phyloP scores from a whole-genome alignment of 2,113 vertebrate genomes.

The Lepisosteus oculatus region DNA sequence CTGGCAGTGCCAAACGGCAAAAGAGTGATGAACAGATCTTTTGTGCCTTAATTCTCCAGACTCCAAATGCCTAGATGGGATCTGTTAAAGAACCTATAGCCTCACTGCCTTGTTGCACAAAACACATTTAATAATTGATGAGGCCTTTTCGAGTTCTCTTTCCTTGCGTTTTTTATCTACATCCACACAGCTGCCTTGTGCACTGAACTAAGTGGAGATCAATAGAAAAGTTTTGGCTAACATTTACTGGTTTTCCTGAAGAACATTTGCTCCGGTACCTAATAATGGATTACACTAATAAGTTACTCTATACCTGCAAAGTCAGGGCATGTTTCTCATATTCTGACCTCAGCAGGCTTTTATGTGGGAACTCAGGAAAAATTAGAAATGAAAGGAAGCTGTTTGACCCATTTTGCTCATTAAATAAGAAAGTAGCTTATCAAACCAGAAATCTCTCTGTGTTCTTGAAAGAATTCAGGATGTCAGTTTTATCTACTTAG shows the following conservation, averaged over 20 bases:
- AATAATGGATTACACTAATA: constrained; percentile 49
- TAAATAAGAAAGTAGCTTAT: too few species aligned
- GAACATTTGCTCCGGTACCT: constrained; percentile 37
- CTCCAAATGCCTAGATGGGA: too few species aligned
- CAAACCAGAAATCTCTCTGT: too few species aligned
- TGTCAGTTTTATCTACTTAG: too few species aligned
- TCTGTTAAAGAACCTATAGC: too few species aligned
- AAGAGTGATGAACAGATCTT: too few species aligned
- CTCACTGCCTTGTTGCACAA: neutral
- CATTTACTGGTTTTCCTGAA: constrained; percentile 37
- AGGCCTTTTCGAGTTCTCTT: constrained; percentile 17
- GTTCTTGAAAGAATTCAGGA: too few species aligned
- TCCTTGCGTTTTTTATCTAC: constrained; percentile 32
- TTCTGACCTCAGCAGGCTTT: constrained; percentile 6
- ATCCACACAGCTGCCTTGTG: constrained; percentile 29
- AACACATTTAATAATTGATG: constrained; percentile 18
- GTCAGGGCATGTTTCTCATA: constrained; percentile 20
- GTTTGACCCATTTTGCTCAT: too few species aligned
- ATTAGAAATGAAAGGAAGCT: too few species aligned
- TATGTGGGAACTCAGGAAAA: too few species aligned
- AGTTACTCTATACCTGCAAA: constrained; percentile 38
- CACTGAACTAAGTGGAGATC: constrained; percentile 35
- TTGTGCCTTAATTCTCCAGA: too few species aligned
- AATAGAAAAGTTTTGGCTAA: constrained; percentile 43
- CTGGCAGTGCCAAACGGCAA: too few species aligned